Evolutionary conservation across 2,888 invertebrate species (phyloP).

Genomic region (Smittia aterrima): DNA sequence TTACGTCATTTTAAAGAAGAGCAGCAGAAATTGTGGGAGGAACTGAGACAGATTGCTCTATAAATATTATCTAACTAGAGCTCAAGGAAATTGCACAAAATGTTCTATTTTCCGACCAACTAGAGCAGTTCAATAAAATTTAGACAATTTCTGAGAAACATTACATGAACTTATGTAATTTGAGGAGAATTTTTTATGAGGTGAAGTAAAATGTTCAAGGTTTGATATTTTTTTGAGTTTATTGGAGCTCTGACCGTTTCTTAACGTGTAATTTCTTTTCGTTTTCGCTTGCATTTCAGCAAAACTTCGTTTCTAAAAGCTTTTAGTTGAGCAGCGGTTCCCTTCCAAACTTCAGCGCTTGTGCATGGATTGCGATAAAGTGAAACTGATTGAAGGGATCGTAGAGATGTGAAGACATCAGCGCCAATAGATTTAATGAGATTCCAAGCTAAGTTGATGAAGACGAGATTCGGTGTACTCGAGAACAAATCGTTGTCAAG

Average conservation of each 20-base stretch:
- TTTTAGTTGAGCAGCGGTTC: too few relatives aligned
- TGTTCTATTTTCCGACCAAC: conserved; percentile 29
- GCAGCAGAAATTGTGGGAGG: conserved; percentile 23
- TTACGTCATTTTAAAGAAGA: conserved; percentile 29
- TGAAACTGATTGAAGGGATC: too few relatives aligned
- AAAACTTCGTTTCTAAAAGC: too few relatives aligned
- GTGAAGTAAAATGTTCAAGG: too few relatives aligned
- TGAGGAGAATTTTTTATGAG: neutral
- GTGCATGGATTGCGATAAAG: too few relatives aligned
- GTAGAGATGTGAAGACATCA: too few relatives aligned
- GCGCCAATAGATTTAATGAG: too few relatives aligned
- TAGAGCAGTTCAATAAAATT: conserved; percentile 34
- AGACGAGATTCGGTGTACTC: neutral
- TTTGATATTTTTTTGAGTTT: too few relatives aligned
- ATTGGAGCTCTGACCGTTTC: too few relatives aligned
- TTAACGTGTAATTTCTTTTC: too few relatives aligned
- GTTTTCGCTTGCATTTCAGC: neutral
- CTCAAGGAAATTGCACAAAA: conserved; percentile 34
- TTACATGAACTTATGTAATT: neutral
- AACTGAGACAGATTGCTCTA: conserved; percentile 24
- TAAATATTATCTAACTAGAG: conserved; percentile 38
- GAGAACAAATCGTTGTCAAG: neutral
- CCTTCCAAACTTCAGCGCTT: too few relatives aligned
- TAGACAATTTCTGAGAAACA: conserved; percentile 7
- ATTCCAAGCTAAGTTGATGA: too few relatives aligned